Conservation (phyloP, 2,113 vertebrate species). For the Dolichallabes microphthalmus region DNA sequence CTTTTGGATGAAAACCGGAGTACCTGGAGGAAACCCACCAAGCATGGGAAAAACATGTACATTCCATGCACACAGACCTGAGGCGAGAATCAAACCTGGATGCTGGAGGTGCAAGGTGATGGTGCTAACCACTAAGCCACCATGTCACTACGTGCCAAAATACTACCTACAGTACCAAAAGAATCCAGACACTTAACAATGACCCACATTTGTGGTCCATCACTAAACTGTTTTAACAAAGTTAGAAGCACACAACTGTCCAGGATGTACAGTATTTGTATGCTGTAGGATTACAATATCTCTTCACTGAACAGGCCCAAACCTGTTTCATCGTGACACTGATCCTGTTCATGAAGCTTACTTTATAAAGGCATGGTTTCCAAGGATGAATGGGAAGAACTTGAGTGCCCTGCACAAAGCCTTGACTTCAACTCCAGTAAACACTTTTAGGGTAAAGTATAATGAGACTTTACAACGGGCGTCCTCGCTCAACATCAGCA, state of each 20-base stretch:
- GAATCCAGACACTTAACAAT: background rate
- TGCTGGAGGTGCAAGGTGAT: no score
- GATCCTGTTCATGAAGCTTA: background rate
- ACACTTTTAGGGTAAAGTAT: background rate
- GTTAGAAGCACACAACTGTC: background rate
- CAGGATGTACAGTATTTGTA: background rate
- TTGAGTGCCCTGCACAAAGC: background rate
- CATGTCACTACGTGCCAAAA: background rate
- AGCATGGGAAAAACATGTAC: no score
- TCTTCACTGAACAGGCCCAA: background rate
- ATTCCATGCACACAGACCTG: no score
- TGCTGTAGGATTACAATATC: background rate
- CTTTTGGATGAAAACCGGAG: no score
- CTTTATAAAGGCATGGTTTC: background rate
- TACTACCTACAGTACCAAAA: background rate
- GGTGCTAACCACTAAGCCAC: no score
- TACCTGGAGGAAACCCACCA: no score
- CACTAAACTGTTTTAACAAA: background rate
- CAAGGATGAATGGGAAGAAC: background rate
- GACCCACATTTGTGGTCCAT: background rate
- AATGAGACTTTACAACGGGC: background rate
- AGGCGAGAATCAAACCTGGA: no score
- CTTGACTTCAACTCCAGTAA: background rate
- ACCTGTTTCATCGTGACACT: background rate
- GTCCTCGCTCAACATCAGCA: background rate